These are phyloP conservation scores for Phoeniculus purpureus DNA, from an alignment of 2,797 vertebrate species.

Conservation along the genomic window DNA sequence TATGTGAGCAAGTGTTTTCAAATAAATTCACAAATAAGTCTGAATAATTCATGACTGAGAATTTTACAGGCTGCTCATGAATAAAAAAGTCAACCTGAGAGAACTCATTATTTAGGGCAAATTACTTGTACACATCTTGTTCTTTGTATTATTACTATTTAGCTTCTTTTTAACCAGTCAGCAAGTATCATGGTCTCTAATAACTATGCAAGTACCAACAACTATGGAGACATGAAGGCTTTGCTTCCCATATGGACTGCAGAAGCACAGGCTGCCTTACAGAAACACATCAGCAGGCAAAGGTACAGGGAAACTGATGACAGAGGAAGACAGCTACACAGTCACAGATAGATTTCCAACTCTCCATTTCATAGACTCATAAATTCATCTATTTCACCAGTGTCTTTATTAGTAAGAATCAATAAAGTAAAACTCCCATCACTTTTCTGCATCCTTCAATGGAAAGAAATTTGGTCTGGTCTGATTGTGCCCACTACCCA, in stretches of 20 bases:
- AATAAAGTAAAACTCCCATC: neutral
- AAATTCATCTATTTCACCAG: too few species aligned
- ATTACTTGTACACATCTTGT: conserved; percentile 20
- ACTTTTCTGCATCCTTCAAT: neutral
- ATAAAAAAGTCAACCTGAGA: neutral
- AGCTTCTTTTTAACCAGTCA: neutral
- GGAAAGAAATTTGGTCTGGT: neutral
- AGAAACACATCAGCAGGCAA: neutral
- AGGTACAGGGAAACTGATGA: neutral
- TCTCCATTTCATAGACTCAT: neutral
- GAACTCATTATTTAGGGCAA: conserved; percentile 4
- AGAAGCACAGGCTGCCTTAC: neutral
- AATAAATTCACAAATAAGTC: conserved; percentile 24
- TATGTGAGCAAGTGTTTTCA: neutral
- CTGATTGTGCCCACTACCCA: neutral
- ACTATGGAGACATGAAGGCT: neutral
- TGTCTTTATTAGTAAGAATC: neutral
- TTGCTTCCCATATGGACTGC: neutral
- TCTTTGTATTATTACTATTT: neutral
- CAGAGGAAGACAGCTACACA: neutral
- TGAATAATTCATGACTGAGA: conserved; percentile 36
- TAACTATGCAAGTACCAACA: neutral
- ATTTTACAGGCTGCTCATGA: conserved; percentile 18
- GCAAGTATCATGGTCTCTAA: neutral
- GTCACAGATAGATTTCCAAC: neutral